These are phyloP conservation scores for Caprella mutica DNA, from an alignment of 2,888 invertebrate genomes.

Conservation along the genomic window DNA sequence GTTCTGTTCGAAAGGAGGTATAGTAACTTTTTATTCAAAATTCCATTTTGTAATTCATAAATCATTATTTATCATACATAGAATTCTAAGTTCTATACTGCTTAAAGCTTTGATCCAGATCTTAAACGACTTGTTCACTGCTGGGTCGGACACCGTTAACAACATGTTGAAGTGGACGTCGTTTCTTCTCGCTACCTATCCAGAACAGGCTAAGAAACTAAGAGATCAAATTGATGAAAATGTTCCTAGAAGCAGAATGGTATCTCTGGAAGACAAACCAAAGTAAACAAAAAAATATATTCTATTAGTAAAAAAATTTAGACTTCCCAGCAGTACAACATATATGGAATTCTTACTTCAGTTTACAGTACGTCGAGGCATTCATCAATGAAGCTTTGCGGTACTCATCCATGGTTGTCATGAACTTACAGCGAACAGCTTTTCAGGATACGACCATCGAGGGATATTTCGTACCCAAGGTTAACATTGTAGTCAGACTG, in stretches of 20 bases:
- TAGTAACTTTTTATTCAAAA: not conserved
- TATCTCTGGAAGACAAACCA: slow-evolving; percentile 7
- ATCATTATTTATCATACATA: not conserved
- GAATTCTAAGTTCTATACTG: not conserved
- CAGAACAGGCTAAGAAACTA: slow-evolving; percentile 8
- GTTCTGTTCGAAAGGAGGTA: not conserved
- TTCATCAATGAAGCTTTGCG: slow-evolving; percentile 4
- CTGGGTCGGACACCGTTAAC: slow-evolving; percentile 15
- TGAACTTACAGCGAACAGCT: not conserved
- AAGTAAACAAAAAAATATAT: slow-evolving; percentile 6
- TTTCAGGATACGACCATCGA: not conserved
- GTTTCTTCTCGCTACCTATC: slow-evolving; percentile 11
- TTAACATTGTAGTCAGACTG: not conserved
- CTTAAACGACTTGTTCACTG: slow-evolving; percentile 10
- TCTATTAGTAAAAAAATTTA: too few relatives aligned
- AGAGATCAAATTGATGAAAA: slow-evolving; percentile 12
- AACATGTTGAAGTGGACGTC: slow-evolving; percentile 10
- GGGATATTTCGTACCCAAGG: not conserved
- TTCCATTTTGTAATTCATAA: not conserved
- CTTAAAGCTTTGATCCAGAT: not conserved
- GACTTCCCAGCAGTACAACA: not conserved
- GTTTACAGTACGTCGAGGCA: not conserved
- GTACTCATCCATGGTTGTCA: not conserved
- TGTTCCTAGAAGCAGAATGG: slow-evolving; percentile 2
- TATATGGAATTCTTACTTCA: not conserved